phyloP scores from a whole-genome alignment of 2,888 invertebrate genomes.

The Chloromyia formosa region DNA sequence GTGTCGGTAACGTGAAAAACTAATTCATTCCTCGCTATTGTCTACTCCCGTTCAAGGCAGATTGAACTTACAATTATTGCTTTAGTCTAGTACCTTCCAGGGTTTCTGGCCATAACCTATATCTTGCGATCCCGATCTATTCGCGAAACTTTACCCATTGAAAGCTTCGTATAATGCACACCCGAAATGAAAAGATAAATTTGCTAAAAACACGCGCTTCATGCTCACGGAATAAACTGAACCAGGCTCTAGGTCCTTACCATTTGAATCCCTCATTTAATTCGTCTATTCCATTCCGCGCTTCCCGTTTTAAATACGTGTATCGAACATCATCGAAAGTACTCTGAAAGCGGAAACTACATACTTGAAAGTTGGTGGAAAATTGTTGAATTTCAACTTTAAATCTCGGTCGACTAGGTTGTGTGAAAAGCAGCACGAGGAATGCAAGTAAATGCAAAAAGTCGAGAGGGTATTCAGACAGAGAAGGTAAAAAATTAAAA shows the following conservation, averaged over 20 bases:
- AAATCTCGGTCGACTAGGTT: not conserved
- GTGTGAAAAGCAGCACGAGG: not conserved
- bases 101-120: not conserved
- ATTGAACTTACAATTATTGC: too few relatives aligned
- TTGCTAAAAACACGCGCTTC: conserved; percentile 32
- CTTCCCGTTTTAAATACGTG: not conserved
- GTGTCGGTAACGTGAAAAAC: not conserved
- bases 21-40: not conserved
- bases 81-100: not conserved
- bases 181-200: conserved; percentile 15
- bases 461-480: too few relatives aligned
- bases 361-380: not conserved
- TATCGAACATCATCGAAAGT: not conserved
- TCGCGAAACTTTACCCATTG: not conserved
- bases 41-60: too few relatives aligned
- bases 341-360: not conserved
- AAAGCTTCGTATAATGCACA: not conserved
- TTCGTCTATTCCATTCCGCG: not conserved
- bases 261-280: not conserved
- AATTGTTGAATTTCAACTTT: not conserved
- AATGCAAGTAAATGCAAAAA: too few relatives aligned
- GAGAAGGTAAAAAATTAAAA: too few relatives aligned
- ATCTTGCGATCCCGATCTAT: not conserved
- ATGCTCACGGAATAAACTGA: not conserved
- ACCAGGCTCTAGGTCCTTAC: not conserved